Evolutionary conservation across 2,113 vertebrate species (phyloP).

Genomic region (Stomatorhinus ivindoensis): DNA sequence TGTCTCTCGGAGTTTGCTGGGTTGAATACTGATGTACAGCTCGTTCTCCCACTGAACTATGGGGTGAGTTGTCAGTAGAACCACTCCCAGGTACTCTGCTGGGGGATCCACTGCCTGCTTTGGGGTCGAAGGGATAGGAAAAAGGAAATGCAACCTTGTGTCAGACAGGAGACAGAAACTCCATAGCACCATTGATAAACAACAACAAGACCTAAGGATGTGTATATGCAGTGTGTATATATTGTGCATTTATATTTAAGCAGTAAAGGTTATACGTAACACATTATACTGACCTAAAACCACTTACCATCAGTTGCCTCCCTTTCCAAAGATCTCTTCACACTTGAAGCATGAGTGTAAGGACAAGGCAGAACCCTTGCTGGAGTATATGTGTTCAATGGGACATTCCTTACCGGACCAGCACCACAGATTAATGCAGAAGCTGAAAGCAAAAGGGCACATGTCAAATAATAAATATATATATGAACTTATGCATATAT

Average conservation of each 20-base stretch:
- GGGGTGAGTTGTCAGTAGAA: conserved; percentile 34
- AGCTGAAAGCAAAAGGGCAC: conserved; percentile 12
- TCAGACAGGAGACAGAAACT: background rate
- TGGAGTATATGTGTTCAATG: conserved; percentile 77
- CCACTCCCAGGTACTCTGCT: conserved; percentile 20
- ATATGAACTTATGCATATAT: too few relatives aligned
- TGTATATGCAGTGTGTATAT: background rate
- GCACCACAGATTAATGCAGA: conserved; percentile 44
- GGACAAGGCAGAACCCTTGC: conserved; percentile 73
- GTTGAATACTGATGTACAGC: conserved; percentile 13
- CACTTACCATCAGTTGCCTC: conserved; percentile 35
- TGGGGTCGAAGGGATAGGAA: background rate
- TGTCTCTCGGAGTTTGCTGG: background rate
- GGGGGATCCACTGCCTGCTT: conserved; percentile 46
- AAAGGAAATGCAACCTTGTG: background rate
- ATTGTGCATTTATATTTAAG: background rate
- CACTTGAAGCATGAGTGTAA: conserved; percentile 49
- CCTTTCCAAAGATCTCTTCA: conserved; percentile 44
- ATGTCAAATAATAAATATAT: conserved; percentile 5
- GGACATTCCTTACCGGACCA: conserved; percentile 59
- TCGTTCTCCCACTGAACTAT: conserved; percentile 1
- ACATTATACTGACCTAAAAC: background rate
- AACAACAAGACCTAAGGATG: background rate
- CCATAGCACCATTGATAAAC: background rate
- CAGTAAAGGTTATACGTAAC: background rate